Evolutionary conservation across 2,888 invertebrate genomes (phyloP), one percentile per base, ranked within the genome.

Genomic region (Scaptomyza tumidula): DNA sequence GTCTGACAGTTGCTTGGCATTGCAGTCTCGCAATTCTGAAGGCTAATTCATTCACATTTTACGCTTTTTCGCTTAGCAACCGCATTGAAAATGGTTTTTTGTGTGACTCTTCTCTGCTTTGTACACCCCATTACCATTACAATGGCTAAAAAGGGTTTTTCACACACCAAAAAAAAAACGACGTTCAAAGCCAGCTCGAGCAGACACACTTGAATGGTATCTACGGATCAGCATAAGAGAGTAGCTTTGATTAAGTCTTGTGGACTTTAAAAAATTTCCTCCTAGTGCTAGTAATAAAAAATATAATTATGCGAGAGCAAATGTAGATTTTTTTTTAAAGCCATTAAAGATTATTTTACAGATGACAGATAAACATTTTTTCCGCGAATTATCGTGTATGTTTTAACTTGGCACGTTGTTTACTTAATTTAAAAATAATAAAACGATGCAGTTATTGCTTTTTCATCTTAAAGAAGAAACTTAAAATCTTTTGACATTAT

Each of bases 11-110:
- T 68, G 74, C 46, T 69, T 62, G 62, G 65, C 75, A 62, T 50
- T 80, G 72, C 69, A 60, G 57, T 60, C 69, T 71, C 78, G 54
- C 62, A 65, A 65, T 67, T 67, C 71, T 60, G 75, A 68, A 61
- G 61, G 80, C 85, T 84, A 81, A 81, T 81, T 84, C 80, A 80
- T 80, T 75, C 76, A 67, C 80, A 77, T 79, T 80, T 81, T 78
- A 65, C 62, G 69, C 62, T 64, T 13, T 66, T 60, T 63, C 73
- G 74, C 63, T 68, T 55, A 64, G 67, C 41, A 62, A 52, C 45
- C 19, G 56, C 68, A 64, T 59, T 66, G 14, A 31, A 56, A 59
- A 27, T 44, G 49, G 29, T 33, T 55, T 29, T 57, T 64, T 35
- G 9, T 41, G 16, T 16, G 41, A 10, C 41, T 41, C 10, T 41